These are phyloP conservation scores for Prionace glauca DNA, from an alignment of 2,797 vertebrate genomes.

Conservation along the genomic window DNA sequence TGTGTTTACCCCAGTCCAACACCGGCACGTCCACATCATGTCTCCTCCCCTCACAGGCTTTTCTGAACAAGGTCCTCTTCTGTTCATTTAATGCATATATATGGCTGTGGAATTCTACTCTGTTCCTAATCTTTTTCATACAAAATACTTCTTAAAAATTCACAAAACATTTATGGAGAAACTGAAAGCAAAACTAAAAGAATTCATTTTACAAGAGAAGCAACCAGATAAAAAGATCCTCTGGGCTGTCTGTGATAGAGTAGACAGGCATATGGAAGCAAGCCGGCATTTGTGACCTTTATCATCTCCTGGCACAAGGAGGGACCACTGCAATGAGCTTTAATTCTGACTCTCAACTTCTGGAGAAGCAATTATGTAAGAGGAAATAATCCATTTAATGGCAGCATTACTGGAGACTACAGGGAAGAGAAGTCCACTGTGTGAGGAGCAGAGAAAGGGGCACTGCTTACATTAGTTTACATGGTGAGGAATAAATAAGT, in stretches of 20 bases:
- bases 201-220: neutral
- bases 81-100: neutral
- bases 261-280: neutral
- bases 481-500: neutral
- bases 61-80: neutral
- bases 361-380: no score
- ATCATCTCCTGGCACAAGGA: neutral
- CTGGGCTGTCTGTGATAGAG: neutral
- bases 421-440: neutral
- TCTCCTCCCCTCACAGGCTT: neutral
- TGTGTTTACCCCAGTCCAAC: no score
- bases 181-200: neutral
- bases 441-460: neutral
- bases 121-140: neutral
- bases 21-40: no score
- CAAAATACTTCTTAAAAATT: neutral
- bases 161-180: neutral
- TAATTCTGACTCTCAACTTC: neutral
- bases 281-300: conserved; percentile 26
- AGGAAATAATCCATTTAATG: neutral
- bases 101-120: neutral
- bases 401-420: neutral
- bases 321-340: neutral
- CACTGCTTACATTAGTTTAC: neutral
- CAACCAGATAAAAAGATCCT: neutral